phyloP scores from a whole-genome alignment of 2,888 invertebrate genomes.

The Protodeltote pygarga region DNA sequence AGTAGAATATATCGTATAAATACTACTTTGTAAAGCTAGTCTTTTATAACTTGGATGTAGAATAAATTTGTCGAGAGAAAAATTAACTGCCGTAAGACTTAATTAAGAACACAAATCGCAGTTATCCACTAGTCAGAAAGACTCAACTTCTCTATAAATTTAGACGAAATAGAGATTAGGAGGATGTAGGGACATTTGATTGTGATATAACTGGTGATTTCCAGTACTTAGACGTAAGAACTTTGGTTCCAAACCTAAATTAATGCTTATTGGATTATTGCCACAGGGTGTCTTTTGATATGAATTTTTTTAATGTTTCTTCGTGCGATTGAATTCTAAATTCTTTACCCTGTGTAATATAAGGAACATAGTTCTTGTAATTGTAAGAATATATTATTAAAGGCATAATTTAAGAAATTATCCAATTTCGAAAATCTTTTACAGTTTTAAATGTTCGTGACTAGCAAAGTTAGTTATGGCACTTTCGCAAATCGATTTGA shows the following conservation, averaged over 20 bases:
- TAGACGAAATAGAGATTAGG: constrained; percentile 48
- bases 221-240: constrained; percentile 59
- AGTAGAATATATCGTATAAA: background rate
- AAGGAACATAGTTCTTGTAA: constrained; percentile 46
- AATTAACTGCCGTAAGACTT: background rate
- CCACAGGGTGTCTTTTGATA: constrained; percentile 49
- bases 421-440: constrained; percentile 10
- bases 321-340: constrained; percentile 20
- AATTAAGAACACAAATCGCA: constrained; percentile 23
- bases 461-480: constrained; percentile 26
- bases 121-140: constrained; percentile 57
- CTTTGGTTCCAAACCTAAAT: constrained; percentile 66
- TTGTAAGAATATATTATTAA: constrained; percentile 21
- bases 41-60: constrained; percentile 21
- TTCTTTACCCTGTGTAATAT: constrained; percentile 28
- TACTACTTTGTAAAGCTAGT: constrained; percentile 2
- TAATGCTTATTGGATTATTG: constrained; percentile 41
- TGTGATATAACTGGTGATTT: constrained; percentile 66
- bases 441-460: constrained; percentile 20
- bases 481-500: constrained; percentile 41
- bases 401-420: constrained; percentile 31
- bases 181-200: constrained; percentile 44
- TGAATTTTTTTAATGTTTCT: constrained; percentile 16
- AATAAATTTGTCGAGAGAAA: constrained; percentile 4
- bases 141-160: constrained; percentile 48